Conservation (phyloP, 2,888 invertebrate genomes). For the Eueremaeus valkanovi region DNA sequence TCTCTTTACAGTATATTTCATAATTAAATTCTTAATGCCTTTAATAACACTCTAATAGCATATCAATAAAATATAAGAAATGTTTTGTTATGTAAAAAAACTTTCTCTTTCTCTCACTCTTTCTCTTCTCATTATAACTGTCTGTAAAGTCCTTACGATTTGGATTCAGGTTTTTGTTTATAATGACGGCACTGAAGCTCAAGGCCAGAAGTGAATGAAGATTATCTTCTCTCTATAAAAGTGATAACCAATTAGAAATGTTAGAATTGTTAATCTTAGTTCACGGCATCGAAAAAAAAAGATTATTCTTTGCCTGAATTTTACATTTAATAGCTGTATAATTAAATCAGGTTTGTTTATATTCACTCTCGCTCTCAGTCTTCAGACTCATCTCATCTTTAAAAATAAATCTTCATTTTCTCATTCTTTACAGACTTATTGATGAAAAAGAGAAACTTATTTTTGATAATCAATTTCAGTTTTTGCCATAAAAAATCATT, state of each 20-base stretch:
- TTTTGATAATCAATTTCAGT: neutral
- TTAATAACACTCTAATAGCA: neutral
- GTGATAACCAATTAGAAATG: constrained; percentile 13
- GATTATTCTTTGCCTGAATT: constrained; percentile 3
- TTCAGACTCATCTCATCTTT: neutral
- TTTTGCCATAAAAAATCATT: neutral
- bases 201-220: neutral
- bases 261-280: constrained; percentile 3
- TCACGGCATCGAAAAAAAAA: neutral
- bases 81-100: constrained; percentile 4
- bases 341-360: constrained; percentile 3
- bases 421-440: neutral
- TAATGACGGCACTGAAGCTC: constrained; percentile 28
- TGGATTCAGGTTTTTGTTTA: constrained; percentile 22
- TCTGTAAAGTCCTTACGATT: constrained; percentile 3
- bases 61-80: constrained; percentile 1
- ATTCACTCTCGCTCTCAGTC: neutral
- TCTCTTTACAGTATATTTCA: no score
- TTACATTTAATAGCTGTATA: neutral
- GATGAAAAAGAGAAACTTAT: neutral
- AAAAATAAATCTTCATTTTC: neutral
- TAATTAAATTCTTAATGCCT: neutral
- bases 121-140: neutral
- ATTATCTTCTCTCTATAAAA: constrained; percentile 11
- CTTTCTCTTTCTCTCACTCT: neutral